These are phyloP conservation scores for Acrobasis suavella DNA, from an alignment of 2,888 invertebrate species.

Conservation along the genomic window DNA sequence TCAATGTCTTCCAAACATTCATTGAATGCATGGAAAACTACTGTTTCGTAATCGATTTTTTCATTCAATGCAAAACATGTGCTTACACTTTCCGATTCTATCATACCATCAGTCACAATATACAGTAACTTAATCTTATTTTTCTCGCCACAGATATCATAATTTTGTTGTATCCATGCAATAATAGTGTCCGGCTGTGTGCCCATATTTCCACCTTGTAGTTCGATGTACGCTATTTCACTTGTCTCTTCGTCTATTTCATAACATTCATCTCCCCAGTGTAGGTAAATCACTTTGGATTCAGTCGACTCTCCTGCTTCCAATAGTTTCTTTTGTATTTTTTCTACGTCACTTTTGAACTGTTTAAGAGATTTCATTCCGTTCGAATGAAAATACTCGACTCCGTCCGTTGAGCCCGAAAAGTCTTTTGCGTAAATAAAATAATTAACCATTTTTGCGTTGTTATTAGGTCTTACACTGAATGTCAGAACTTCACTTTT, in stretches of 20 bases:
- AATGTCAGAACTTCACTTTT: too few relatives aligned
- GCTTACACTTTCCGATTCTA: background rate
- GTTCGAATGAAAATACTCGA: slow-evolving; percentile 36
- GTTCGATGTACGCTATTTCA: background rate
- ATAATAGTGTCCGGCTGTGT: slow-evolving; percentile 33
- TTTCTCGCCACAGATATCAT: slow-evolving; percentile 19
- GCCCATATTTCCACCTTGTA: background rate
- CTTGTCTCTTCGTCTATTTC: slow-evolving; percentile 37
- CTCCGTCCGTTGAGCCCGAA: slow-evolving; percentile 36
- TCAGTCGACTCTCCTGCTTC: background rate
- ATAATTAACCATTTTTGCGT: slow-evolving; percentile 29
- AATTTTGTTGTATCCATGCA: slow-evolving; percentile 28
- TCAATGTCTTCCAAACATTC: slow-evolving; percentile 15
- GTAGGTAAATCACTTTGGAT: slow-evolving; percentile 36
- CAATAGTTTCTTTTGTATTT: slow-evolving; percentile 27
- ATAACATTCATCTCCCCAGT: slow-evolving; percentile 40
- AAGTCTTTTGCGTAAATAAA: slow-evolving; percentile 34
- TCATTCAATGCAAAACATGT: slow-evolving; percentile 37
- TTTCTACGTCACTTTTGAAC: slow-evolving; percentile 28
- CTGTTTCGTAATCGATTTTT: slow-evolving; percentile 41
- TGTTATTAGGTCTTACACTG: too few relatives aligned
- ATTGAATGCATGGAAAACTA: slow-evolving; percentile 28
- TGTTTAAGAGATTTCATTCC: slow-evolving; percentile 36
- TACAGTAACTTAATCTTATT: slow-evolving; percentile 41
- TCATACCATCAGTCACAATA: slow-evolving; percentile 45